Evolutionary conservation across 1,140 invertebrate species (phyloP).

Genomic region (Linepithema humile): DNA sequence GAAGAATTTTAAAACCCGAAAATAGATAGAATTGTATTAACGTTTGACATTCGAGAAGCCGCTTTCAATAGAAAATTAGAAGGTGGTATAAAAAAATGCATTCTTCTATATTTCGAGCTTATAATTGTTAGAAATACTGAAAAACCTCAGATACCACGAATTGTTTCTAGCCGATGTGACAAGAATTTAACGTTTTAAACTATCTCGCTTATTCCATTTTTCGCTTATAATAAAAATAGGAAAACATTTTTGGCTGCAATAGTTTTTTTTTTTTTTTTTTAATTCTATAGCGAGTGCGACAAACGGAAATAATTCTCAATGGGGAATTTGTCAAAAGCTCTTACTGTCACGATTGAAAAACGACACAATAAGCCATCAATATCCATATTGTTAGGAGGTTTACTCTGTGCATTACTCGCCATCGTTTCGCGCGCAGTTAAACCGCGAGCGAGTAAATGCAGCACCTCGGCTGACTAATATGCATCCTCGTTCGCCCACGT

Average conservation of each 20-base stretch:
- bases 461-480: constrained; percentile 39
- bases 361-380: background rate
- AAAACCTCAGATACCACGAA: no score
- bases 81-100: background rate
- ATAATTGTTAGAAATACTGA: no score
- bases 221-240: no score
- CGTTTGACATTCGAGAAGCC: background rate
- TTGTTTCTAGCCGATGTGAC: no score
- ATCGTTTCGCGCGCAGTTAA: constrained; percentile 1
- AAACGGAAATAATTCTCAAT: background rate
- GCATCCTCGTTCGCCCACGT: constrained; percentile 30
- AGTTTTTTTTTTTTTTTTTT: no score
- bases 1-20: background rate
- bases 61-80: background rate
- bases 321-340: background rate
- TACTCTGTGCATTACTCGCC: background rate
- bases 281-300: no score
- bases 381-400: constrained; percentile 3
- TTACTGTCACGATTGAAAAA: background rate
- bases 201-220: no score
- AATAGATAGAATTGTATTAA: background rate
- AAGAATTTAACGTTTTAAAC: no score
- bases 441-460: background rate
- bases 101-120: no score
- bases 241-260: no score